A percentile compares a stretch with the other conserved stretches of the same genome.
These are phyloP conservation scores for Nematopogon swammerdamellus DNA, from an alignment of 2,888 invertebrate genomes.

Conservation along the genomic window DNA sequence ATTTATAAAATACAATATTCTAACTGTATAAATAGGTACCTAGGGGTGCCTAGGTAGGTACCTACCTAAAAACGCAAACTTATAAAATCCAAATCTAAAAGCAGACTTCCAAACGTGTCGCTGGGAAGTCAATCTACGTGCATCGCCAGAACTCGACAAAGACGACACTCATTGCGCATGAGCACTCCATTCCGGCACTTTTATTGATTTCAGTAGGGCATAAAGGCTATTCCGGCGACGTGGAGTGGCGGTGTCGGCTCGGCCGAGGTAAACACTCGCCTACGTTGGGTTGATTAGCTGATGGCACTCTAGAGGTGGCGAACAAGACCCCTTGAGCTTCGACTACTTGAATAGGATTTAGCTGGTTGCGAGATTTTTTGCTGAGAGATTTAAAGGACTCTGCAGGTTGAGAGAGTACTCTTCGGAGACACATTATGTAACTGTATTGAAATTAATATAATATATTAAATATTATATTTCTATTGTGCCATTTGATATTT, in stretches of 20 bases:
- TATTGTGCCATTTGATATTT: no score
- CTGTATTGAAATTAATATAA: no score
- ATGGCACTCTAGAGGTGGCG: not conserved
- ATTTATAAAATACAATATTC: not conserved
- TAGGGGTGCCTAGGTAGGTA: no score
- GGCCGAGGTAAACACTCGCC: not conserved
- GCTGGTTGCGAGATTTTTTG: no score
- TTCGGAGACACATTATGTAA: no score
- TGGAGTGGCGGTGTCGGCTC: conserved; percentile 14
- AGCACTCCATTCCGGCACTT: conserved; percentile 59
- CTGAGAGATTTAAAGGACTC: no score
- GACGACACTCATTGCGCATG: conserved; percentile 37
- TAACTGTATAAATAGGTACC: not conserved
- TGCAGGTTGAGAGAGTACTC: no score
- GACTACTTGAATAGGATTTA: no score
- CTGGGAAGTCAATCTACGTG: not conserved
- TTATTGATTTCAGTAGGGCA: conserved; percentile 71
- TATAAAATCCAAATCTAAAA: no score
- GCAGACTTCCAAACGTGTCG: not conserved
- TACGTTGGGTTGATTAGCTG: not conserved
- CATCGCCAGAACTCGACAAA: conserved; percentile 11
- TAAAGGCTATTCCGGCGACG: conserved; percentile 58
- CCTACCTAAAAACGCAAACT: not conserved
- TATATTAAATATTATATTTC: no score
- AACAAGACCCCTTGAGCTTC: no score